Base-by-base conservation (phyloP, 1,140 invertebrate genomes). In the Anastrepha ludens region DNA sequence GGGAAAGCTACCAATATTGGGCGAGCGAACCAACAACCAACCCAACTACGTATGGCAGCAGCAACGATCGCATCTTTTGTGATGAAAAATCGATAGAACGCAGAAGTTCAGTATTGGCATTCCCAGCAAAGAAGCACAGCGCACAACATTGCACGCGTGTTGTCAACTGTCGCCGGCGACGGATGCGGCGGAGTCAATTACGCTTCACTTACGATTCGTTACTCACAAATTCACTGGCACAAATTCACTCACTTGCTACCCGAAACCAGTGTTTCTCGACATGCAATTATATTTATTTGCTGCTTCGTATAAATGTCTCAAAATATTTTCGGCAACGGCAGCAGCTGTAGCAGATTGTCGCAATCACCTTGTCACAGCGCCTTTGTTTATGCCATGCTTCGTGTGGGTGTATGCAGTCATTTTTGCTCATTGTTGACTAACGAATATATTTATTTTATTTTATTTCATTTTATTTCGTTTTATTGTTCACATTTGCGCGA, bases 31-130 rank as follows among this genome's bases (percentile, higher is more conserved):
- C 20, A 29, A 58, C 86, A 20, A 47, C 2, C 70, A 59, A 39
- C 5, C 67, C 20, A 29, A 58, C 86, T 17, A 47, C 2, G 55
- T 41, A 17, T 4, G 3, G 17, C 70, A 15, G 20, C n/a, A 86
- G 85, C 58, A 59, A 4, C 44, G 39, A 55, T 44, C 58, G 15
- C 58, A 86, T 62, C 17, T 87, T 64, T 29, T 74, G 55, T 64
- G 11, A 62, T 64, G 15, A 91, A 92, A 92, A 92, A 92, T 92
- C 91, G 91, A 92, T 92, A 90, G 91, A 90, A 92, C 92, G 92
- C 91, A 92, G 91, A 92, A 90, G 90, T 90, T 90, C 89, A 85
- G 85, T 86, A 86, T 86, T 60, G 59, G 85, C 85, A 59, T 60
- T 44, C 59, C n/a, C 8, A 62, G 29, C 67, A 9, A n/a, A 44